A percentile compares a stretch with the other conserved stretches of the same genome.
phyloP scores from a whole-genome alignment of 2,113 vertebrate species.

The Peromyscus polionotus region DNA sequence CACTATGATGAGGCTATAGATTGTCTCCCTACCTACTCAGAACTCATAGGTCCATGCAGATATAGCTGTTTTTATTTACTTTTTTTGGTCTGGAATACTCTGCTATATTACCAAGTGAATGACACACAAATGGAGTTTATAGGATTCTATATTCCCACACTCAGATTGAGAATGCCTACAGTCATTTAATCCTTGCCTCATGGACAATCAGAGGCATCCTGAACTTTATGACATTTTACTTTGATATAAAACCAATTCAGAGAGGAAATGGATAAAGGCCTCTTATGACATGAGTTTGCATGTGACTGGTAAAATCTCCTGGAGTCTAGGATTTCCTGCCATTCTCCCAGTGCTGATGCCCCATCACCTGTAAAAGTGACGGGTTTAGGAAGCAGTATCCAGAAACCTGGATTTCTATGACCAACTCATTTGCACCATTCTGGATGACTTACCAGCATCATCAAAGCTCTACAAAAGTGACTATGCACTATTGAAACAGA shows the following conservation, averaged over 20 bases:
- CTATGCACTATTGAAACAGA: not conserved
- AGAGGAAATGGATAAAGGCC: not conserved
- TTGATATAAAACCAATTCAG: not conserved
- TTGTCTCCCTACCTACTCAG: not conserved
- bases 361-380: not conserved
- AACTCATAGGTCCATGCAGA: not conserved
- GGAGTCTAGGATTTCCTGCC: not conserved
- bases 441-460: not conserved
- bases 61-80: not conserved
- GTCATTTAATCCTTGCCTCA: not conserved
- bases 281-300: not conserved
- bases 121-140: not conserved
- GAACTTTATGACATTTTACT: not conserved
- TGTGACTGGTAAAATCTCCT: not conserved
- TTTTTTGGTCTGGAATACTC: not conserved
- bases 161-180: not conserved
- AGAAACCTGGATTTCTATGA: not conserved
- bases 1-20: not conserved
- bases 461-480: not conserved
- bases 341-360: not conserved
- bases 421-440: not conserved
- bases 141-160: not conserved
- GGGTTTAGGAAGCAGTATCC: not conserved
- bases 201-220: not conserved
- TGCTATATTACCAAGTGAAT: not conserved